Conservation (phyloP, 2,888 invertebrate genomes). For the Strigamia crassipes region DNA sequence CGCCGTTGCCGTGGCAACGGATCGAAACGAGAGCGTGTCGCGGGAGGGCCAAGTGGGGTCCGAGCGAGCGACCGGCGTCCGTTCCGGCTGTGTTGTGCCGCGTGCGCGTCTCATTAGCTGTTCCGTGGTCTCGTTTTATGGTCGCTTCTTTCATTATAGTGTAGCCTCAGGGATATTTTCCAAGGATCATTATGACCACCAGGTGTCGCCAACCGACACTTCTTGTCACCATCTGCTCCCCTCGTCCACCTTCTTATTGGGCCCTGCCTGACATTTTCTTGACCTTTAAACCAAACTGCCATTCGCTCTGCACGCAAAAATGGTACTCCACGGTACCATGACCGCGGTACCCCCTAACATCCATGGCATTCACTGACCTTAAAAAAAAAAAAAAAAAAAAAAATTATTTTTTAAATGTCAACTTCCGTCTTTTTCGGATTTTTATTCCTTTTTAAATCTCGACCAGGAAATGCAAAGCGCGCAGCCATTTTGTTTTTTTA, state of each 20-base stretch:
- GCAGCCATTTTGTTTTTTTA: conserved; percentile 8
- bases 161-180: conserved; percentile 12
- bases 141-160: conserved; percentile 37
- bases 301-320: background rate
- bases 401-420: conserved; percentile 12
- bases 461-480: background rate
- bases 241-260: background rate
- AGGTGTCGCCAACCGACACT: conserved; percentile 42
- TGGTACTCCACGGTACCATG: background rate
- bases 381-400: background rate
- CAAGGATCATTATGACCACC: conserved; percentile 29
- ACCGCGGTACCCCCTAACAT: background rate
- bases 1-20: conserved; percentile 9
- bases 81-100: conserved; percentile 13
- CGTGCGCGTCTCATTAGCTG: conserved; percentile 26
- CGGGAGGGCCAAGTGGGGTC: conserved; percentile 37
- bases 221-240: conserved; percentile 30
- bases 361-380: background rate
- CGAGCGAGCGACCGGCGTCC: background rate
- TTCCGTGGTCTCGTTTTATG: conserved; percentile 35
- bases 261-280: background rate
- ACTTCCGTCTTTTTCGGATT: conserved; percentile 26
- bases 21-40: conserved; percentile 18
- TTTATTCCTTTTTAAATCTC: background rate
- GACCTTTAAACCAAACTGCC: background rate